phyloP scores from a whole-genome alignment of 2,888 invertebrate species.

The Lacanobia wlatinum region DNA sequence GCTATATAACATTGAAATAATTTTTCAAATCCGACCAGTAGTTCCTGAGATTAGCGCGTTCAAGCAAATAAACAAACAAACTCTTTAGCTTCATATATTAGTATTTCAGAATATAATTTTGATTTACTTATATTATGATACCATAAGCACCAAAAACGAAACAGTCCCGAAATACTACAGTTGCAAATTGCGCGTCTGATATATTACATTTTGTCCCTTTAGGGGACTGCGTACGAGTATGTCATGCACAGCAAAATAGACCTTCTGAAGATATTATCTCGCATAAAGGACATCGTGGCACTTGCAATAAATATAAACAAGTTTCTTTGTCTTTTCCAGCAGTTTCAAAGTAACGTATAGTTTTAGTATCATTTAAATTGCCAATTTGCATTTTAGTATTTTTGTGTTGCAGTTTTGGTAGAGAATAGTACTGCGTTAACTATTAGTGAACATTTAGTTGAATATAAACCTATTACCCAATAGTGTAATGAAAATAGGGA shows the following conservation, averaged over 20 bases:
- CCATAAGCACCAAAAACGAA: neutral
- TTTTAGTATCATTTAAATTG: constrained; percentile 44
- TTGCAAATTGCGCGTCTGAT: constrained; percentile 9
- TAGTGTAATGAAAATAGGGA: neutral
- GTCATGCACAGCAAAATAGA: constrained; percentile 28
- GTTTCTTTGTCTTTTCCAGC: constrained; percentile 21
- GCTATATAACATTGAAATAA: too few relatives aligned
- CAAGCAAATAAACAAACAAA: too few relatives aligned
- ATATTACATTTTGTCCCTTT: constrained; percentile 6
- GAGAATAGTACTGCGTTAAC: neutral
- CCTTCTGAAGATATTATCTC: constrained; percentile 16
- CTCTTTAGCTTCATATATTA: too few relatives aligned
- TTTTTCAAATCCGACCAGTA: too few relatives aligned
- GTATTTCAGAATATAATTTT: neutral
- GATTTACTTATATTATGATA: neutral
- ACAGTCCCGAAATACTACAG: neutral
- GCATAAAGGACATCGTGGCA: constrained; percentile 21
- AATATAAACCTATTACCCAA: neutral
- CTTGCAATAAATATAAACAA: constrained; percentile 44
- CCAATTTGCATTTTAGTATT: constrained; percentile 47
- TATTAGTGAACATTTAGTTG: neutral
- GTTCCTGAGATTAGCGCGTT: too few relatives aligned
- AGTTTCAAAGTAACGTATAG: constrained; percentile 31
- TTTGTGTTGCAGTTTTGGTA: constrained; percentile 17
- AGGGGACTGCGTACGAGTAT: neutral